Conservation (phyloP, 2,888 invertebrate species). For the Scaptomyza reducta region DNA sequence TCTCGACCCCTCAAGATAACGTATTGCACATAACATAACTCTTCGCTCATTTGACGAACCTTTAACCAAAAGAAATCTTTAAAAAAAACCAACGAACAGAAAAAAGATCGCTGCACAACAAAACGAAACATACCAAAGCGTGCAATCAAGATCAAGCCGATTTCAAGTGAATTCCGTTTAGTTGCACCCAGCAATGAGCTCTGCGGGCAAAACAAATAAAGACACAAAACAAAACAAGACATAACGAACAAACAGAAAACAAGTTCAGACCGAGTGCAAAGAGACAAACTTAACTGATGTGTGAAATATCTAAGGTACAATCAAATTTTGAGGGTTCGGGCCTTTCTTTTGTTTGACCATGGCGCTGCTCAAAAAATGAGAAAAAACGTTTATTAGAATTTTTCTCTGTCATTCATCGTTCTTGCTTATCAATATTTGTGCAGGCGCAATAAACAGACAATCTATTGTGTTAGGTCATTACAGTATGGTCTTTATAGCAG, state of each 20-base stretch:
- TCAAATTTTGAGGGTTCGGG: constrained; percentile 27
- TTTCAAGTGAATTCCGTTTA: constrained; percentile 67
- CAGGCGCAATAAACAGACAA: constrained; percentile 54
- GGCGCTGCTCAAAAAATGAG: constrained; percentile 4
- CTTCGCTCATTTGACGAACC: constrained; percentile 28
- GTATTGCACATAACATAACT: constrained; percentile 32
- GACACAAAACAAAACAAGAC: constrained; percentile 1
- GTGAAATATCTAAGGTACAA: constrained; percentile 31
- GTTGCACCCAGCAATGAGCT: constrained; percentile 25
- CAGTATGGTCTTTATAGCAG: constrained; percentile 11
- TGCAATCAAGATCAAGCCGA: constrained; percentile 72
- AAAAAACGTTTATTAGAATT: constrained; percentile 32
- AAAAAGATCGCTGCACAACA: neutral
- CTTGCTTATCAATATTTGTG: constrained; percentile 56
- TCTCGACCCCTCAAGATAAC: constrained; percentile 13
- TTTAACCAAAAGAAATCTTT: constrained; percentile 4
- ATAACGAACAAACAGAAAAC: constrained; percentile 23
- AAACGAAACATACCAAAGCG: constrained; percentile 41
- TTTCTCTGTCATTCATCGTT: constrained; percentile 15
- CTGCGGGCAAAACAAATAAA: constrained; percentile 31
- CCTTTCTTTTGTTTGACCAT: constrained; percentile 9
- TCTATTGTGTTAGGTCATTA: constrained; percentile 47
- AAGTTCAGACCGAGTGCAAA: constrained; percentile 31
- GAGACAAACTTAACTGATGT: constrained; percentile 42
- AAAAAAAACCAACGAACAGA: neutral